Evolutionary conservation across 2,888 invertebrate species (phyloP).

Genomic region (Diaphora mendica): DNA sequence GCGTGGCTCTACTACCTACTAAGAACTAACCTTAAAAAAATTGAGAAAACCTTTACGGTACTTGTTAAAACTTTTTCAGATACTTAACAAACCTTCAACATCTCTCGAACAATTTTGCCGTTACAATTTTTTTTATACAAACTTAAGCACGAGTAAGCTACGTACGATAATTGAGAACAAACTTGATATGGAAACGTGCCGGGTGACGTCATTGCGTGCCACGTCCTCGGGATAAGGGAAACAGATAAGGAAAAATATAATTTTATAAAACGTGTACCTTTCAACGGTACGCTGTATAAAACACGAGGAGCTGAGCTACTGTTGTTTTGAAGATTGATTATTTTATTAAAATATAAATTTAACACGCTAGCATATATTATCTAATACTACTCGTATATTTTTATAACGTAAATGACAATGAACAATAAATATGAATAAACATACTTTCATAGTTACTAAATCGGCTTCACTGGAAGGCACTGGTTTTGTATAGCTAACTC

Average conservation of each 20-base stretch:
- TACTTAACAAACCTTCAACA: neutral
- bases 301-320: neutral
- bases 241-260: slow-evolving; percentile 44
- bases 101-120: slow-evolving; percentile 4
- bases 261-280: slow-evolving; percentile 34
- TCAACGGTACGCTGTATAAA: slow-evolving; percentile 17
- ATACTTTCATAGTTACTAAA: neutral
- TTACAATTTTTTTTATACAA: slow-evolving; percentile 15
- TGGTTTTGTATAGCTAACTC: neutral
- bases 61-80: neutral
- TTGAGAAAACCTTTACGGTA: neutral
- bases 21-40: neutral
- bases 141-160: slow-evolving; percentile 7
- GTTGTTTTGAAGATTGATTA: neutral
- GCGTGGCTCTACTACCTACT: too few relatives aligned
- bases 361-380: neutral
- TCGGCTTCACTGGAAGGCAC: neutral
- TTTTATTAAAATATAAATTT: neutral
- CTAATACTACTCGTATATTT: neutral
- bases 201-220: slow-evolving; percentile 43
- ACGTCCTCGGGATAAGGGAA: slow-evolving; percentile 41
- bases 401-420: neutral
- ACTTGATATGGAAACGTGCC: slow-evolving; percentile 41
- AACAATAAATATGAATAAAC: neutral
- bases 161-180: slow-evolving; percentile 33